Evolutionary conservation across 1,140 invertebrate species (phyloP), one percentile per base, ranked within the genome.

Genomic region (Popillia japonica): DNA sequence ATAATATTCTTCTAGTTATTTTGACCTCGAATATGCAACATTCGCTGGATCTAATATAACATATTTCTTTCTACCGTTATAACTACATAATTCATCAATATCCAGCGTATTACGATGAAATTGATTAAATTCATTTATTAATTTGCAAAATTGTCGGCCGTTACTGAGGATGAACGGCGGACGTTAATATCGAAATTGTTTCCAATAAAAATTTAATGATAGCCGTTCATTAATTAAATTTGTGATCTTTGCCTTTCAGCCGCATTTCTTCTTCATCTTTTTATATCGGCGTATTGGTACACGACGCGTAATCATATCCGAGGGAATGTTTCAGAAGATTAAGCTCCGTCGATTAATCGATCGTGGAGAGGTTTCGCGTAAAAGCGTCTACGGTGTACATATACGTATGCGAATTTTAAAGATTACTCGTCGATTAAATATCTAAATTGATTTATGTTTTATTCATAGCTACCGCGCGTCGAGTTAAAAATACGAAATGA

Each of bases 371-470:
- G 27, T 34, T 34, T 34, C 27, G 27, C 27, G 27, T 34, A 34
- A 34, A 34, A 34, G 27, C 27, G 27, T 34, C 1, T 34, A 34
- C 27, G 27, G 3, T n/a, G 48, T 17, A n/a, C 14, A 17, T 55
- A 55, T n/a, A n/a, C 14, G 14, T 55, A 55, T 55, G 48, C 48
- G 48, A 55, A 55, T 55, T 55, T 55, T 17, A 55, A n/a, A 55
- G 17, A 55, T 55, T 55, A 55, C 48, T n/a, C 48, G 14, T n/a
- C 48, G 48, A 55, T 55, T 55, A 55, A 55, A 55, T 55, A 55
- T 55, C 48, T 55, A 55, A 55, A 55, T 55, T 55, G 48, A 55
- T 55, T 55, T 55, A 55, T 55, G 48, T 55, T 55, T 55, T 55
- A 55, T 55, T 55, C 48, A 55, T 55, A 55, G 48, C 48, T 55